Base-by-base conservation (phyloP, 2,888 invertebrate species). In the Protodeltote pygarga region DNA sequence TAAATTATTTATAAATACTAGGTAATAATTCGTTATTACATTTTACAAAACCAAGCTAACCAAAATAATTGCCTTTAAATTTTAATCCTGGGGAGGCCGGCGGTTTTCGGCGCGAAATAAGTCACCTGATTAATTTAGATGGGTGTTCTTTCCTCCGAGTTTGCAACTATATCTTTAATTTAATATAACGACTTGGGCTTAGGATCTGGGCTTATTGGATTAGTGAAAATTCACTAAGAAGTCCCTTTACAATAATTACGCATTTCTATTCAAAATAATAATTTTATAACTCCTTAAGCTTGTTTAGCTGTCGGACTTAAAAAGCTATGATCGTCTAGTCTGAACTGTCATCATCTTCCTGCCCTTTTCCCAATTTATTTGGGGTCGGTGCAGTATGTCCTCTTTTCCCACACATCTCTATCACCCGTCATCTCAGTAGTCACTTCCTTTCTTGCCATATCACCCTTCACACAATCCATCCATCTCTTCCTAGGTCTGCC, bases 91-190 rank as follows among this genome's bases (percentile, higher is more conserved):
- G n/a, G 13, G 9, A 24, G 40, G 35, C 28, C 10, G 4, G 35
- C 15, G 32, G 15, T 37, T 44, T 53, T 52, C 41, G 9, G 42
- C 48, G 35, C 45, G 44, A 54, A 71, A 73, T 71, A 75, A 78
- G 71, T 72, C 68, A 69, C 61, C 71, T 75, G 72, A 79, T 79
- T 78, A 76, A 79, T 77, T 77, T 72, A 73, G 71, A 74, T 66
- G 73, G 64, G 47, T 60, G 66, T 73, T 67, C 60, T 67, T 65
- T 61, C 69, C n/a, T n/a, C 42, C 47, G 48, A 65, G 53, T 62
- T 67, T 44, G 40, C 34, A 51, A 47, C 39, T 60, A 67, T 39
- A 62, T 59, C 46, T 55, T 29, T 32, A 55, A 60, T 57, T 59
- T 62, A 70, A 69, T 59, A 50, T 53, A 37, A 31, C 34, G 58